Evolutionary conservation across 2,888 invertebrate genomes (phyloP).

Genomic region (Eumacrocentrus americanus): DNA sequence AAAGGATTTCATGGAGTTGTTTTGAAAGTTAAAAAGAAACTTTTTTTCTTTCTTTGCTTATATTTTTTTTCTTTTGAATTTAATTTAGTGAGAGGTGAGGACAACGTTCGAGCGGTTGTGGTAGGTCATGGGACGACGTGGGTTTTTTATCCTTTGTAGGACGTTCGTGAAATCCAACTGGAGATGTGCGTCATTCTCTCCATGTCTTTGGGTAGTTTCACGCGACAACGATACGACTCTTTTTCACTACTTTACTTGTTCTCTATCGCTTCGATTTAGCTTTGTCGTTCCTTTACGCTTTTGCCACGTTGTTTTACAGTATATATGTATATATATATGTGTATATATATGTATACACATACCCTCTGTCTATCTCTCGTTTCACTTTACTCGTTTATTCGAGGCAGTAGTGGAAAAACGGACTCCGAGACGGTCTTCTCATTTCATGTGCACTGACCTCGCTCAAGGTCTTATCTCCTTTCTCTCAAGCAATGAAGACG

Average conservation of each 20-base stretch:
- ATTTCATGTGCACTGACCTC: conserved; percentile 45
- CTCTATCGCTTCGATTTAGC: conserved; percentile 15
- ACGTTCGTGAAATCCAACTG: conserved; percentile 35
- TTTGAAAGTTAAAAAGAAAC: not conserved
- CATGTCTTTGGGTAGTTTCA: conserved; percentile 16
- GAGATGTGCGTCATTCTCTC: conserved; percentile 15
- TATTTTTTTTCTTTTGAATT: not conserved
- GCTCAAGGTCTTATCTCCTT: conserved; percentile 46
- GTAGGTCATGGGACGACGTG: conserved; percentile 49
- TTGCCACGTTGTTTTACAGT: conserved; percentile 2
- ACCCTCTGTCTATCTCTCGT: conserved; percentile 16
- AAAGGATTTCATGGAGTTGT: too few relatives aligned
- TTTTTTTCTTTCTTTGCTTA: not conserved
- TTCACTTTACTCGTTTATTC: conserved; percentile 25
- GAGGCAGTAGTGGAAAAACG: conserved; percentile 9
- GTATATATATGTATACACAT: conserved; percentile 22
- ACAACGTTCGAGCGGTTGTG: conserved; percentile 46
- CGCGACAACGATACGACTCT: conserved; percentile 37
- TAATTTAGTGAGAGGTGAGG: conserved; percentile 13
- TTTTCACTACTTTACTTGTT: conserved; percentile 34
- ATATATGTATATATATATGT: conserved; percentile 32
- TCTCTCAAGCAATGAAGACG: conserved; percentile 22
- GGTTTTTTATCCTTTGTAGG: conserved; percentile 30
- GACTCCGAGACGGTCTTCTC: conserved; percentile 26
- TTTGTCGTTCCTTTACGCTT: conserved; percentile 29